These are phyloP conservation scores for Rhopalosiphum padi DNA, from an alignment of 1,140 invertebrate genomes.

Conservation along the genomic window DNA sequence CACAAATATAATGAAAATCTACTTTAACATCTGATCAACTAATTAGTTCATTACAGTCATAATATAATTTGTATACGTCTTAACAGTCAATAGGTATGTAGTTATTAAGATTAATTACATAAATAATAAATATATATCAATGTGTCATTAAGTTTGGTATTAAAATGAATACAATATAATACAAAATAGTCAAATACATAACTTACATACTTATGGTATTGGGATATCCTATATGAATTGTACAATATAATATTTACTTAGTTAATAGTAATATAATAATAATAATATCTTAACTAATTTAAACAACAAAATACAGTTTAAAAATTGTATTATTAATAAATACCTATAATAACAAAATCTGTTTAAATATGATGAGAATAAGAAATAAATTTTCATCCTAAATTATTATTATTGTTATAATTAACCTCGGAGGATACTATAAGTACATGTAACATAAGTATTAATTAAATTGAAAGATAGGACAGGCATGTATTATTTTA, in stretches of 20 bases:
- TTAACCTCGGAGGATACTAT: background rate
- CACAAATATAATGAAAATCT: background rate
- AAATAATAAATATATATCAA: background rate
- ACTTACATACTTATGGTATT: background rate
- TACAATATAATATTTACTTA: background rate
- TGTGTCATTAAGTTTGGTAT: background rate
- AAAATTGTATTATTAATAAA: slow-evolving; percentile 8
- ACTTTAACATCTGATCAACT: background rate
- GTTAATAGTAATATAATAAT: background rate
- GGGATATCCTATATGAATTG: background rate
- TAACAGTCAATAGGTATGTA: background rate
- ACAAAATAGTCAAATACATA: background rate
- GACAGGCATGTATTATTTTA: background rate
- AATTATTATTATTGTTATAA: background rate
- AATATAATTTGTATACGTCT: background rate
- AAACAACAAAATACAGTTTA: background rate
- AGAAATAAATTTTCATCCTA: background rate
- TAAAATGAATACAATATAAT: background rate
- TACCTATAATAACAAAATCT: background rate
- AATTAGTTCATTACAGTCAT: background rate
- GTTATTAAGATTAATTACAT: background rate
- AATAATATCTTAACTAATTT: background rate
- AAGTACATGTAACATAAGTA: background rate
- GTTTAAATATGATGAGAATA: background rate
- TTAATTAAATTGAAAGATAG: background rate